A percentile compares a stretch with the other conserved stretches of the same genome.
Evolutionary conservation across 2,113 vertebrate species (phyloP).

Genomic region (Tetrax tetrax): DNA sequence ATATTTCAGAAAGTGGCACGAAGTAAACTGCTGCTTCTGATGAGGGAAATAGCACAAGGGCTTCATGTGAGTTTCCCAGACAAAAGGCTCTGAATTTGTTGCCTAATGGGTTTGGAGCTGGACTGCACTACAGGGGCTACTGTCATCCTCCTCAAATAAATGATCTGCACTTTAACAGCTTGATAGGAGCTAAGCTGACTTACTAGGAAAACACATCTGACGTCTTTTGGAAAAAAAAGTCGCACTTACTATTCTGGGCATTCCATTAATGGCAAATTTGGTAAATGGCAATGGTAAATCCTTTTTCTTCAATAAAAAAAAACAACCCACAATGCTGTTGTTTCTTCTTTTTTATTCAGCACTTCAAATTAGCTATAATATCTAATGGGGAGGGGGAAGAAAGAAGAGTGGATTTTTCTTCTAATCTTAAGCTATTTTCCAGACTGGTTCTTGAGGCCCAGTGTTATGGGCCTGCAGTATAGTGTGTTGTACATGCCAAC

Average conservation of each 20-base stretch:
- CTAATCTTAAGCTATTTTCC: not conserved
- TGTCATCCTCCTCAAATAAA: not conserved
- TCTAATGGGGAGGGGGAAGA: not conserved
- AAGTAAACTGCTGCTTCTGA: not conserved
- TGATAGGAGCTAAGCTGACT: not conserved
- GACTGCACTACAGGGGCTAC: not conserved
- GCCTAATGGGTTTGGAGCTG: not conserved
- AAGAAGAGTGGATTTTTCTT: not conserved
- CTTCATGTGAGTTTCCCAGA: fast-evolving
- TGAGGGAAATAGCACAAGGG: not conserved
- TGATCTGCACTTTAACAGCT: not conserved
- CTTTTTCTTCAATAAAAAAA: not conserved
- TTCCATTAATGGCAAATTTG: not conserved
- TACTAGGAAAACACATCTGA: not conserved
- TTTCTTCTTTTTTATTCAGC: not conserved
- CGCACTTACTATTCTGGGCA: not conserved
- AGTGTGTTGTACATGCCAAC: not conserved
- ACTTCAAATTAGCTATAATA: not conserved
- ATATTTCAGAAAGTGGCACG: not conserved
- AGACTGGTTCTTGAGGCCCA: not conserved
- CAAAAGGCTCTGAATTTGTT: not conserved
- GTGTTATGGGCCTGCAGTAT: not conserved
- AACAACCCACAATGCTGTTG: too few species aligned
- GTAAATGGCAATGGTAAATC: not conserved
- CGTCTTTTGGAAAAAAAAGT: not conserved